These are phyloP conservation scores for Melanotaenia pygmaea DNA, from an alignment of 2,797 vertebrate species.

Conservation along the genomic window DNA sequence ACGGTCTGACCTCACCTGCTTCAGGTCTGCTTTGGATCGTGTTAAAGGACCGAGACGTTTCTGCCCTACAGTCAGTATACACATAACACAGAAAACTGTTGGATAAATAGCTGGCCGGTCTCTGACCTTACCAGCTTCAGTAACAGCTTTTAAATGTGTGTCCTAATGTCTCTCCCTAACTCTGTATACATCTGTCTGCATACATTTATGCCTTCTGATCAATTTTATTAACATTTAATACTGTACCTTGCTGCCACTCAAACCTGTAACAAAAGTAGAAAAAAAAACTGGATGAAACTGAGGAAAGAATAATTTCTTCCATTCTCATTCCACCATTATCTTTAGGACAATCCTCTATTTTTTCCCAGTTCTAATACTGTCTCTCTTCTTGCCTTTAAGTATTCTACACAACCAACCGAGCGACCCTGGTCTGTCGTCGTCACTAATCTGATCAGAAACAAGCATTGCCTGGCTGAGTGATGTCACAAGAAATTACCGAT, in stretches of 20 bases:
- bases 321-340: slow-evolving; percentile 26
- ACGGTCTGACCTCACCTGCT: slow-evolving; percentile 14
- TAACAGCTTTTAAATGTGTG: slow-evolving; percentile 9
- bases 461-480: slow-evolving; percentile 7
- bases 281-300: slow-evolving; percentile 7
- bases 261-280: slow-evolving; percentile 3
- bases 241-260: neutral
- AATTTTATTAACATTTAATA: neutral
- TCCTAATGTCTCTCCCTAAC: neutral
- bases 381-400: neutral
- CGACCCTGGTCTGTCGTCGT: slow-evolving; percentile 20
- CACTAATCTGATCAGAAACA: slow-evolving; percentile 40
- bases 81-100: slow-evolving; percentile 58
- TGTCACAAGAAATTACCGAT: slow-evolving; percentile 47
- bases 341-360: neutral
- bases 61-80: slow-evolving; percentile 30
- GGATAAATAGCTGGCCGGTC: slow-evolving; percentile 55
- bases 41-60: slow-evolving; percentile 10
- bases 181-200: neutral
- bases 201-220: neutral
- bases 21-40: slow-evolving; percentile 21
- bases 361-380: neutral
- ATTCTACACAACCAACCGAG: slow-evolving; percentile 4
- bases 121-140: slow-evolving; percentile 27
- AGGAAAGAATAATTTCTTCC: slow-evolving; percentile 7